phyloP scores from a whole-genome alignment of 2,113 vertebrate species.

The Gracilinanus agilis region DNA sequence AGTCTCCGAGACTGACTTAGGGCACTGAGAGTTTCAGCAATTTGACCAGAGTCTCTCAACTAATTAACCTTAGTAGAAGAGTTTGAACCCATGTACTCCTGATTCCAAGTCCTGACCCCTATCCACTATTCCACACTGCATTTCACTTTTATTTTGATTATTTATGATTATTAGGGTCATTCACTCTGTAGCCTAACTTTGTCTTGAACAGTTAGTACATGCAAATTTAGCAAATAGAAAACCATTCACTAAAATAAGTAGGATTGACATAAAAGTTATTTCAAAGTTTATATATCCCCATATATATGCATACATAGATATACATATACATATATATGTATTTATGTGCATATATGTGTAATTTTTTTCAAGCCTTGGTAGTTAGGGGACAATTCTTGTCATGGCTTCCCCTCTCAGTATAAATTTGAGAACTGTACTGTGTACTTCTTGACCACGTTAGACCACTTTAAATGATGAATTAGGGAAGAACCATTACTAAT shows the following conservation, averaged over 20 bases:
- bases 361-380: constrained; percentile 41
- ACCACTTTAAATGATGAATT: background rate
- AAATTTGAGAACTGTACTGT: constrained; percentile 43
- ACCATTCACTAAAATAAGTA: background rate
- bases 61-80: background rate
- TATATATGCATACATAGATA: background rate
- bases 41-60: background rate
- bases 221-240: background rate
- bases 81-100: background rate
- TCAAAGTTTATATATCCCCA: background rate
- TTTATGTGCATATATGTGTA: rapidly evolving
- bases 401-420: constrained; percentile 10
- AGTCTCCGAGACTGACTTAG: background rate
- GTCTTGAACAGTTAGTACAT: background rate
- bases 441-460: background rate
- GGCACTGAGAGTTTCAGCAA: background rate
- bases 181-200: background rate
- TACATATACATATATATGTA: no score
- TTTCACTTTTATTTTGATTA: background rate
- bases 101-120: background rate
- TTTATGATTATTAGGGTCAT: background rate
- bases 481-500: background rate
- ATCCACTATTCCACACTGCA: background rate
- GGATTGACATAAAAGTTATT: background rate
- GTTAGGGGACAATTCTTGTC: rapidly evolving